These are phyloP conservation scores for Sphinx pinastri DNA, from an alignment of 2,888 invertebrate genomes.

Conservation along the genomic window DNA sequence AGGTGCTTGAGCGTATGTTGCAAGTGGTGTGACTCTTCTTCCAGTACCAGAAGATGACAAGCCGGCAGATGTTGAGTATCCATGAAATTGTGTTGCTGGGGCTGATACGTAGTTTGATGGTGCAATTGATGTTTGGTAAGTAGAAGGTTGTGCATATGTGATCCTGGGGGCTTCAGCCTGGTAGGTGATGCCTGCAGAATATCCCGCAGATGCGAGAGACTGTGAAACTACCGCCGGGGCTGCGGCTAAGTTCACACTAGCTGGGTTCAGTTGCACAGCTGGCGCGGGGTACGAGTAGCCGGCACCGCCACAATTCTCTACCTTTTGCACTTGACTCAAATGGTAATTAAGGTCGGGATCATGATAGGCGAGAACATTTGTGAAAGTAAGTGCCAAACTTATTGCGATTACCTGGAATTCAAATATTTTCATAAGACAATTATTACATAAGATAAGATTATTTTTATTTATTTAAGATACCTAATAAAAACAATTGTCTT, in stretches of 20 bases:
- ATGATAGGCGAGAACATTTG: slow-evolving; percentile 68
- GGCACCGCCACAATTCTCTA: slow-evolving; percentile 62
- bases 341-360: slow-evolving; percentile 80
- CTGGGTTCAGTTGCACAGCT: slow-evolving; percentile 76
- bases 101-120: slow-evolving; percentile 55
- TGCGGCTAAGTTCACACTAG: slow-evolving; percentile 57
- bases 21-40: slow-evolving; percentile 68
- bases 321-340: slow-evolving; percentile 68
- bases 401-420: slow-evolving; percentile 65
- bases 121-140: slow-evolving; percentile 49
- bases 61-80: slow-evolving; percentile 82
- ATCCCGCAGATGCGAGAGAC: slow-evolving; percentile 42
- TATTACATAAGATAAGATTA: not conserved
- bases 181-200: slow-evolving; percentile 54
- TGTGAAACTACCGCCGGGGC: slow-evolving; percentile 47
- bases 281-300: slow-evolving; percentile 84
- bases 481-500: too few relatives aligned
- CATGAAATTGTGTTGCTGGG: slow-evolving; percentile 70
- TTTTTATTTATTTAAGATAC: too few relatives aligned
- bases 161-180: slow-evolving; percentile 59
- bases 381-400: slow-evolving; percentile 50
- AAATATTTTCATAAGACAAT: slow-evolving; percentile 27
- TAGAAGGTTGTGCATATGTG: slow-evolving; percentile 61
- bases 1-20: slow-evolving; percentile 81
- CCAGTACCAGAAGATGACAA: slow-evolving; percentile 67